Base-by-base conservation (phyloP, 2,888 invertebrate species). In the Tachina lurida region DNA sequence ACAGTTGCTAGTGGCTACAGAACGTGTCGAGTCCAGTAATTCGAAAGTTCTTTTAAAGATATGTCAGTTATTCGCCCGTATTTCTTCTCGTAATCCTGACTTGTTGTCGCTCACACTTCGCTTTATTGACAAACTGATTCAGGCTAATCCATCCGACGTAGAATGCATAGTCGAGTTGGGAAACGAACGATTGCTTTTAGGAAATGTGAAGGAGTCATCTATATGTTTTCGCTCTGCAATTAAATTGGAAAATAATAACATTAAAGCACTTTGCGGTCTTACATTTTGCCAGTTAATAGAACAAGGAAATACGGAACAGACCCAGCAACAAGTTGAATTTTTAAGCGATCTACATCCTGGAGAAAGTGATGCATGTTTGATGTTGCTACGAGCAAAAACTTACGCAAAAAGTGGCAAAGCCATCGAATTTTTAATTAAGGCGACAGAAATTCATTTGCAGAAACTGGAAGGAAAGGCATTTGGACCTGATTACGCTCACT, bases 141-240 rank as follows among this genome's bases (percentile, higher is more conserved):
- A 96, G 90, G 93, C 96, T 88, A 88, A 88, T 81, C 89, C 90
- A 1, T 94, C 94, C 65, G 95, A 95, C 93, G 94, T 95, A 0
- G 95, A 96, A 62, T 95, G 95, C 89, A 94, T 97, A 89, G 95
- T 96, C 67, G 98, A 98, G 92, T 94, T 98, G 56, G 98, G 97
- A 0, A 95, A 96, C 91, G 96, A 98, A 89, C 95, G 95, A 88
- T 93, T 97, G 43, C 93, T 97, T 71, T 94, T 96, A 91, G 95
- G 95, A 0, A 96, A 96, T 89, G 93, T 94, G 17, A 96, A 95
- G 89, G 98, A 98, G 88, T 97, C 98, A 0, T 93, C 95, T 39
- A 95, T 95, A 88, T 96, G 96, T 90, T 97, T 96, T 91, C 95
- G 96, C 89, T 95, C 95, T 71, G 97, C 97, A 0, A 96, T 97